Percentiles rank a stretch among this genome's conserved stretches.
Evolutionary conservation across 1,140 invertebrate genomes (phyloP).

Genomic region (Yoshiicerus persimilis): DNA sequence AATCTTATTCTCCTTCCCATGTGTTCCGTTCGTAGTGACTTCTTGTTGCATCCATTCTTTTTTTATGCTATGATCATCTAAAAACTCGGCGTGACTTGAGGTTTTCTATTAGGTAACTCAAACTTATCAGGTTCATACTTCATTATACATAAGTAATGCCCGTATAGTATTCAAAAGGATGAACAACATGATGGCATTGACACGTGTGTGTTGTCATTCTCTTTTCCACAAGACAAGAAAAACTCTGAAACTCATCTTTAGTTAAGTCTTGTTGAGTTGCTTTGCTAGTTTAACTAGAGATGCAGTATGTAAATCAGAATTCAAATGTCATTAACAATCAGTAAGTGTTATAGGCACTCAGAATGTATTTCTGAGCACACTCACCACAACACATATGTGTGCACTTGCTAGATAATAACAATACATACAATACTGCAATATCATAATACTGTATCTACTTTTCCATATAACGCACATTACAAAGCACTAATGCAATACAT

Average conservation of each 20-base stretch:
- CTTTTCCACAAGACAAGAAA: slow-evolving; percentile 9
- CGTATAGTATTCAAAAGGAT: not conserved
- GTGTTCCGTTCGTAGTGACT: not conserved
- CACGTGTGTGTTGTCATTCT: slow-evolving; percentile 11
- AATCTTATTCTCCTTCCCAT: not conserved
- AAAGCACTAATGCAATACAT: not conserved
- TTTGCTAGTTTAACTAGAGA: not conserved
- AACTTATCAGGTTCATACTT: slow-evolving; percentile 14
- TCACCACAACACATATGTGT: no score
- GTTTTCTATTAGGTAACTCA: slow-evolving; percentile 9
- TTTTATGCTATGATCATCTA: not conserved
- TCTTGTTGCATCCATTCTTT: not conserved
- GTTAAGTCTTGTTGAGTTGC: not conserved
- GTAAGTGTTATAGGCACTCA: not conserved
- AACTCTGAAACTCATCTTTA: not conserved
- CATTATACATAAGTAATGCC: not conserved
- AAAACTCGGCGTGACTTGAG: slow-evolving; percentile 6
- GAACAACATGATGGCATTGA: slow-evolving; percentile 11
- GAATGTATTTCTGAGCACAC: not conserved
- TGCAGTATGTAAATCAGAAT: not conserved
- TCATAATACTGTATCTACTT: not conserved
- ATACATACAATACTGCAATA: no score
- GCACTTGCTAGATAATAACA: not conserved
- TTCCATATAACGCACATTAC: not conserved
- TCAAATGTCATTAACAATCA: not conserved